These are phyloP conservation scores for Platalea minor DNA, from an alignment of 2,797 vertebrate genomes.

Conservation along the genomic window DNA sequence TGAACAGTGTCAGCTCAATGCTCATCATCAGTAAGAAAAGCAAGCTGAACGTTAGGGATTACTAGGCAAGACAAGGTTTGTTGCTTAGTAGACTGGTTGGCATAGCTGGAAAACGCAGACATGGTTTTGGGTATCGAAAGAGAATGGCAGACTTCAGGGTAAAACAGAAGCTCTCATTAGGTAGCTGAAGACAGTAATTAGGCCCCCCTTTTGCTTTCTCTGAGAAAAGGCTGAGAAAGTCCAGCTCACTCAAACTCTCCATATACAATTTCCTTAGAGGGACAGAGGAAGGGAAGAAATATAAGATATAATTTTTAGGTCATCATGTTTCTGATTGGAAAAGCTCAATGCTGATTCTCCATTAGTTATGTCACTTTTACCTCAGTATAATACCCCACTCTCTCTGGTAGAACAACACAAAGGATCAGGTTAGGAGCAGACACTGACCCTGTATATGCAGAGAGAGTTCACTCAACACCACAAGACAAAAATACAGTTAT, in stretches of 20 bases:
- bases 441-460: background rate
- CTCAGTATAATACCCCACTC: background rate
- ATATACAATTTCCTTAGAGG: background rate
- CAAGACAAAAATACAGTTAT: background rate
- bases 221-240: background rate
- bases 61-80: background rate
- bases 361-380: background rate
- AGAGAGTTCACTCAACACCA: background rate
- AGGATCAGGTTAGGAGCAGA: background rate
- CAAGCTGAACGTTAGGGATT: background rate
- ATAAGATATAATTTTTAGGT: background rate
- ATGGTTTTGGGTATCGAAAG: background rate
- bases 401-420: background rate
- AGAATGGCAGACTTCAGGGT: background rate
- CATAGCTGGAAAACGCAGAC: background rate
- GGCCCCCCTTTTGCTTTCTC: background rate
- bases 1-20: background rate
- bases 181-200: background rate
- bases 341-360: background rate
- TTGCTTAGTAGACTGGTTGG: background rate
- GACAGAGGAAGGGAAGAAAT: background rate
- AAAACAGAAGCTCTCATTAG: background rate
- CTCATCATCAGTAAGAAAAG: background rate
- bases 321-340: background rate
- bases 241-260: background rate